phyloP scores from a whole-genome alignment of 1,140 invertebrate genomes.

The Hormaphis cornu region DNA sequence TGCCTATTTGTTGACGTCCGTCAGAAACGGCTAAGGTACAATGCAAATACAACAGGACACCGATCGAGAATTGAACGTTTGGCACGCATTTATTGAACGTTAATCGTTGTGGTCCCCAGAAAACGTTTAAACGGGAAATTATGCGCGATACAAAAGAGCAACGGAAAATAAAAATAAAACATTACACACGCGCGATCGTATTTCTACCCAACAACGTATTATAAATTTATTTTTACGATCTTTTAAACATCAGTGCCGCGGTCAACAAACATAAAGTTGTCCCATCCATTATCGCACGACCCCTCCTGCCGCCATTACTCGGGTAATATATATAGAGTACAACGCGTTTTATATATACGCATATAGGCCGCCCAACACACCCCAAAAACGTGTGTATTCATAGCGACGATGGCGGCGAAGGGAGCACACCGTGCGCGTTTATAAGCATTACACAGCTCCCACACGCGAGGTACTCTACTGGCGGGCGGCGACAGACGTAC shows the following conservation, averaged over 20 bases:
- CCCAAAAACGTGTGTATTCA: neutral
- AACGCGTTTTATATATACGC: neutral
- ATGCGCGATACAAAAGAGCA: too few relatives aligned
- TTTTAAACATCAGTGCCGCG: constrained; percentile 11
- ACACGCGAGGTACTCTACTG: neutral
- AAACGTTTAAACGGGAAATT: too few relatives aligned
- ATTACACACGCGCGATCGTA: neutral
- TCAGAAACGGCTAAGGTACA: too few relatives aligned
- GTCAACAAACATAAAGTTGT: constrained; percentile 3
- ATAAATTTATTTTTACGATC: constrained; percentile 22
- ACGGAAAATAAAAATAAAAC: too few relatives aligned
- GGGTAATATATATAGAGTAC: neutral
- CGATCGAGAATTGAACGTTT: too few relatives aligned
- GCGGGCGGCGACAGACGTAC: neutral
- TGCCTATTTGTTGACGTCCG: too few relatives aligned
- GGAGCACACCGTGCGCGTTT: neutral
- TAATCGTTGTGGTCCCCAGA: too few relatives aligned
- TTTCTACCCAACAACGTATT: too few relatives aligned
- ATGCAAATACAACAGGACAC: too few relatives aligned
- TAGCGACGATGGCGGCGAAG: neutral
- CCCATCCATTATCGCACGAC: neutral
- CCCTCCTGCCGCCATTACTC: neutral
- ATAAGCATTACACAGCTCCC: constrained; percentile 3
- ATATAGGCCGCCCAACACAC: neutral
- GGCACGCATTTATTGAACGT: too few relatives aligned